phyloP scores from a whole-genome alignment of 2,797 vertebrate species.

The Smutsia temminckii region DNA sequence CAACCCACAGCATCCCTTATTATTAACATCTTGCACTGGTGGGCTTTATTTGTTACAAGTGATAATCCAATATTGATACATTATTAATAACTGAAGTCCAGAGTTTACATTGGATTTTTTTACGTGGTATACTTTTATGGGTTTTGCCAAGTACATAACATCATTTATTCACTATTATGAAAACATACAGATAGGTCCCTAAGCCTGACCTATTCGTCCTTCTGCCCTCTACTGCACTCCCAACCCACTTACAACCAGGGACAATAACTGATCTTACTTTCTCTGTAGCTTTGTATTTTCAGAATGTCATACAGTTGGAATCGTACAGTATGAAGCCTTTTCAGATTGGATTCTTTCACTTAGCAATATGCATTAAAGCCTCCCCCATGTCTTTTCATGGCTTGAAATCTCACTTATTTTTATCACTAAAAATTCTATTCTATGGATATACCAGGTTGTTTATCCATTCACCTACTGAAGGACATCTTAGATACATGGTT shows the following conservation, averaged over 20 bases:
- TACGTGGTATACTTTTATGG: neutral
- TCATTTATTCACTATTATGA: neutral
- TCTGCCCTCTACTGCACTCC: neutral
- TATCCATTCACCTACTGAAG: neutral
- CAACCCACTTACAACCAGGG: neutral
- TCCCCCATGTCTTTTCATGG: neutral
- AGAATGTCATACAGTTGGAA: neutral
- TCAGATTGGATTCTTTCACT: neutral
- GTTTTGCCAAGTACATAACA: neutral
- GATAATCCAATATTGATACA: neutral
- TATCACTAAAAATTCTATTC: neutral
- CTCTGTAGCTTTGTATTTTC: neutral
- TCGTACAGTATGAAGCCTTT: neutral
- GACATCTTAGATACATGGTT: neutral
- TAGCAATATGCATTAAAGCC: neutral
- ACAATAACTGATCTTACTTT: neutral
- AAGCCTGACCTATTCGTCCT: neutral
- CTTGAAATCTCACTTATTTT: neutral
- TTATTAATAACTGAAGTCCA: neutral
- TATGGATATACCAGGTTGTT: neutral
- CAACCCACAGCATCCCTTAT: neutral
- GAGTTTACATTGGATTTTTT: neutral
- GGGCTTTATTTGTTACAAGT: neutral
- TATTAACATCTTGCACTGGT: neutral
- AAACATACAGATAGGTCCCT: neutral